Conservation (phyloP, 2,888 invertebrate genomes). For the Cheilosia impressa region DNA sequence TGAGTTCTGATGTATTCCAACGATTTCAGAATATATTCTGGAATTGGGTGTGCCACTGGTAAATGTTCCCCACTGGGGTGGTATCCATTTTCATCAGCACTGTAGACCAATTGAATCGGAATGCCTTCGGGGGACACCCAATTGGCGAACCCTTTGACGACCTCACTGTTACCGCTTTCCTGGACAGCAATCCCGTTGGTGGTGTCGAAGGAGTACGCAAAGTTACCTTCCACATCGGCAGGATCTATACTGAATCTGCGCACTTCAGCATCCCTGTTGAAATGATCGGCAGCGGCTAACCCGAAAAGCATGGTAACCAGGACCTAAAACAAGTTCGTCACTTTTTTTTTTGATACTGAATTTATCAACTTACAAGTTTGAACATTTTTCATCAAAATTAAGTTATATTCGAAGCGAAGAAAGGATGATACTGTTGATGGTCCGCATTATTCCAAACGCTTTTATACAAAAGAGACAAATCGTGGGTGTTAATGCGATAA, state of each 20-base stretch:
- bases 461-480: conserved; percentile 52
- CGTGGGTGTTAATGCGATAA: background rate
- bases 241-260: conserved; percentile 83
- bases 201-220: conserved; percentile 84
- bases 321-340: conserved; percentile 21
- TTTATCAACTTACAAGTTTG: conserved; percentile 62
- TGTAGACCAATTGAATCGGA: conserved; percentile 83
- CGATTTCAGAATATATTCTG: conserved; percentile 84
- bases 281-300: conserved; percentile 80
- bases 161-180: conserved; percentile 85
- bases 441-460: conserved; percentile 37
- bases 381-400: conserved; percentile 50
- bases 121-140: conserved; percentile 86
- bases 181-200: conserved; percentile 86
- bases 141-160: conserved; percentile 85
- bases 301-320: conserved; percentile 78
- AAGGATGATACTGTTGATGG: conserved; percentile 56
- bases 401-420: conserved; percentile 48
- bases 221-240: conserved; percentile 83
- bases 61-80: conserved; percentile 83
- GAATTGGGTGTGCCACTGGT: conserved; percentile 85
- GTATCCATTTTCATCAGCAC: conserved; percentile 86
- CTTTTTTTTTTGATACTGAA: background rate
- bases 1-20: conserved; percentile 85
- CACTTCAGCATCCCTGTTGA: conserved; percentile 81